These are phyloP conservation scores for Spilarctia lutea DNA, from an alignment of 2,888 invertebrate species.

Conservation along the genomic window DNA sequence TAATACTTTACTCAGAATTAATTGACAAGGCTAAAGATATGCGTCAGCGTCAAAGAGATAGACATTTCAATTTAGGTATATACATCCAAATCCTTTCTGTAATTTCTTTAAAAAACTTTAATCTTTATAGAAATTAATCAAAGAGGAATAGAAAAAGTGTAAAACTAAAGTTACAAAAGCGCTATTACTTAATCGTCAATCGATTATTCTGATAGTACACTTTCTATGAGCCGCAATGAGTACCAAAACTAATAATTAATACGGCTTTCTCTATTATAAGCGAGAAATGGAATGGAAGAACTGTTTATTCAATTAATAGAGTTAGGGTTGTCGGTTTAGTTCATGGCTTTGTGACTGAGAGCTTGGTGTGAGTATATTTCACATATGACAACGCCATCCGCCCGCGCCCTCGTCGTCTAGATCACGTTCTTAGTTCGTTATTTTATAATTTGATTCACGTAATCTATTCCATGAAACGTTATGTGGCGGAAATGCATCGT, in stretches of 20 bases:
- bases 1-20: no score
- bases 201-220: conserved; percentile 51
- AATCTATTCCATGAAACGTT: neutral
- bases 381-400: no score
- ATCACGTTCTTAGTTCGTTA: neutral
- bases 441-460: conserved; percentile 4
- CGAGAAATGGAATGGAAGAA: conserved; percentile 17
- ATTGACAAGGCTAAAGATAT: no score
- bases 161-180: conserved; percentile 15
- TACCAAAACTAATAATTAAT: conserved; percentile 57
- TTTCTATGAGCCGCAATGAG: conserved; percentile 59
- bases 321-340: neutral
- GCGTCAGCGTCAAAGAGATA: no score
- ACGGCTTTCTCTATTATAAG: conserved; percentile 33
- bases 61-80: neutral
- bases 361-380: no score
- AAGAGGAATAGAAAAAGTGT: neutral
- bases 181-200: conserved; percentile 30
- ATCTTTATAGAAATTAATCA: conserved; percentile 1
- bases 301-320: conserved; percentile 7
- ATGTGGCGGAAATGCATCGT: neutral
- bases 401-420: neutral
- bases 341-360: neutral
- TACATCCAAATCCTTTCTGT: conserved; percentile 10
- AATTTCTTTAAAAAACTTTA: neutral